Evolutionary conservation across 2,113 vertebrate species (phyloP).

Genomic region (Hippoglossus stenolepis): DNA sequence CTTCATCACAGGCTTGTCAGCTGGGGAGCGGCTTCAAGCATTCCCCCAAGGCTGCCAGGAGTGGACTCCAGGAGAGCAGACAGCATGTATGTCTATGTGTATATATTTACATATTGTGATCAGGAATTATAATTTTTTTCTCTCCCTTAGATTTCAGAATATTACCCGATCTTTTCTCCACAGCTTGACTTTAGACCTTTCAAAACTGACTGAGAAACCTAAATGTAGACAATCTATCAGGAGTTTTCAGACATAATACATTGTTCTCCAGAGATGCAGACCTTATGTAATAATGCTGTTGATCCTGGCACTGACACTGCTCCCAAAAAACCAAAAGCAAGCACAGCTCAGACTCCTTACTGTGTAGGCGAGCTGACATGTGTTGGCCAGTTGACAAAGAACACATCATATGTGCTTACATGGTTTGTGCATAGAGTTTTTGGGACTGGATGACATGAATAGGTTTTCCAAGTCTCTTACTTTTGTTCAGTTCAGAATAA

Average conservation of each 20-base stretch:
- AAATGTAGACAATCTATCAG: neutral
- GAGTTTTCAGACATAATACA: neutral
- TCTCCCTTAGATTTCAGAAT: neutral
- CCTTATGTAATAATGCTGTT: neutral
- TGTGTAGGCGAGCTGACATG: neutral
- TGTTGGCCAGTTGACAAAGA: neutral
- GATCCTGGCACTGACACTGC: neutral
- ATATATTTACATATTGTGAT: too few species aligned
- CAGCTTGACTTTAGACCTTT: neutral
- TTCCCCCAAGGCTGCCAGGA: slow-evolving; percentile 93
- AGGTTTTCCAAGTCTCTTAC: neutral
- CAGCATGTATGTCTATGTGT: slow-evolving; percentile 62
- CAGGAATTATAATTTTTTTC: neutral
- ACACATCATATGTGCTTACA: neutral
- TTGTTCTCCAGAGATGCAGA: neutral
- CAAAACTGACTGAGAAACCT: neutral
- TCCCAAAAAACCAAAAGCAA: neutral
- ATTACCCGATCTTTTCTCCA: neutral
- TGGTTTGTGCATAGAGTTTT: neutral
- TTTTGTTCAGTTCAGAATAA: neutral
- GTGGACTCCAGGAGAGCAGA: slow-evolving; percentile 88
- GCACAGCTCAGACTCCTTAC: too few species aligned
- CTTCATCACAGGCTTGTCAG: slow-evolving; percentile 92
- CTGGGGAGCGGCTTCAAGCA: slow-evolving; percentile 90
- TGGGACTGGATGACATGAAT: neutral